These are phyloP conservation scores for Anseranas semipalmata DNA, from an alignment of 2,113 vertebrate species.

Conservation along the genomic window DNA sequence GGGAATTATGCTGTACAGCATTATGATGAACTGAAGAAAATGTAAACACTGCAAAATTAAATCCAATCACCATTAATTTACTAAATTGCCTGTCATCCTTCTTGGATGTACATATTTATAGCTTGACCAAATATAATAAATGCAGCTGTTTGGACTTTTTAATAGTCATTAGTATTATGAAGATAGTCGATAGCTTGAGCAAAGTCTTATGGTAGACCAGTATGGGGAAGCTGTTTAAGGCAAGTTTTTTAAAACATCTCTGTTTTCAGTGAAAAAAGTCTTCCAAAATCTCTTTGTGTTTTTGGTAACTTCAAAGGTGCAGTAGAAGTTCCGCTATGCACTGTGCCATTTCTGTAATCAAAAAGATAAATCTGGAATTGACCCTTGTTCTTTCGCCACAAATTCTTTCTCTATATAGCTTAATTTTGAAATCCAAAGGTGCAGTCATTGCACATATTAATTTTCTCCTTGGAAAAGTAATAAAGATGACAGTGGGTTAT, in stretches of 20 bases:
- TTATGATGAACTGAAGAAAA: constrained; percentile 13
- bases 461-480: constrained; percentile 52
- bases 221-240: neutral
- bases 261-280: neutral
- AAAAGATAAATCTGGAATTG: neutral
- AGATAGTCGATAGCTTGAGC: neutral
- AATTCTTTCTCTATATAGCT: neutral
- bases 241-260: neutral
- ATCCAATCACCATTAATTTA: neutral
- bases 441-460: neutral
- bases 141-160: neutral
- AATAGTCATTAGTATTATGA: constrained; percentile 33
- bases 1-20: neutral
- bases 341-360: neutral
- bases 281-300: neutral
- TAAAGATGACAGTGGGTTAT: neutral
- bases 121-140: neutral
- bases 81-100: constrained; percentile 2
- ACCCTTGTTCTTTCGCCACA: neutral
- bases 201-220: neutral
- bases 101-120: neutral
- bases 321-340: neutral
- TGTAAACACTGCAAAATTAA: constrained; percentile 29
- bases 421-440: constrained; percentile 39
- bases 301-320: neutral